Evolutionary conservation across 2,797 vertebrate genomes (phyloP).

Genomic region (Kryptolebias ocellatus): DNA sequence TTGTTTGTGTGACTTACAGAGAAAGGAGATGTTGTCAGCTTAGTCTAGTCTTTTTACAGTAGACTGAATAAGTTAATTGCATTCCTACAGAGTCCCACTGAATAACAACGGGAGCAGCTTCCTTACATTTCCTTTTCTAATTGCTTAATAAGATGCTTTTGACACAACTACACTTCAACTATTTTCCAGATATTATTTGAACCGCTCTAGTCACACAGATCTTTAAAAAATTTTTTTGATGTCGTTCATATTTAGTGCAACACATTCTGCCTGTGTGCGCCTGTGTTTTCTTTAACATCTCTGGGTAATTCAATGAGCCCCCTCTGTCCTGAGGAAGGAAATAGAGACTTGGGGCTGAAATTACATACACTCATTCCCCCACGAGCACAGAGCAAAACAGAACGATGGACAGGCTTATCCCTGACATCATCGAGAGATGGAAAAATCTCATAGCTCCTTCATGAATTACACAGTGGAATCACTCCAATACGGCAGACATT

Average conservation of each 20-base stretch:
- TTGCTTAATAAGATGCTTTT: conserved; percentile 14
- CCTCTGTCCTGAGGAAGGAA: conserved; percentile 66
- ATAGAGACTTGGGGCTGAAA: conserved; percentile 76
- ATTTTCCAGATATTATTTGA: neutral
- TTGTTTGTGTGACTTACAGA: conserved; percentile 32
- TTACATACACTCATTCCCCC: conserved; percentile 71
- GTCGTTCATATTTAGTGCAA: neutral
- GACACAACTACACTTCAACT: neutral
- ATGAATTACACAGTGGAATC: conserved; percentile 25
- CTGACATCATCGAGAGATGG: conserved; percentile 53
- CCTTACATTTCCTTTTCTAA: neutral
- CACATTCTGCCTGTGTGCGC: conserved; percentile 15
- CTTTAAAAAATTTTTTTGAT: neutral
- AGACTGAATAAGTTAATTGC: conserved; percentile 12
- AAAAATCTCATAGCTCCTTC: conserved; percentile 19
- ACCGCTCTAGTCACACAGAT: too few relatives aligned
- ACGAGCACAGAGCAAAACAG: conserved; percentile 31
- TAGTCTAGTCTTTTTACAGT: conserved; percentile 20
- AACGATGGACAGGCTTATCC: conserved; percentile 44
- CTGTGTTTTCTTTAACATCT: conserved; percentile 40
- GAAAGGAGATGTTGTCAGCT: conserved; percentile 11
- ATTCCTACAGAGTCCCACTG: conserved; percentile 8
- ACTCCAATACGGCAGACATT: conserved; percentile 12
- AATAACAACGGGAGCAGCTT: conserved; percentile 12
- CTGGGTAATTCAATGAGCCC: conserved; percentile 64